phyloP scores from a whole-genome alignment of 2,888 invertebrate genomes.

The Dioctria rufipes region DNA sequence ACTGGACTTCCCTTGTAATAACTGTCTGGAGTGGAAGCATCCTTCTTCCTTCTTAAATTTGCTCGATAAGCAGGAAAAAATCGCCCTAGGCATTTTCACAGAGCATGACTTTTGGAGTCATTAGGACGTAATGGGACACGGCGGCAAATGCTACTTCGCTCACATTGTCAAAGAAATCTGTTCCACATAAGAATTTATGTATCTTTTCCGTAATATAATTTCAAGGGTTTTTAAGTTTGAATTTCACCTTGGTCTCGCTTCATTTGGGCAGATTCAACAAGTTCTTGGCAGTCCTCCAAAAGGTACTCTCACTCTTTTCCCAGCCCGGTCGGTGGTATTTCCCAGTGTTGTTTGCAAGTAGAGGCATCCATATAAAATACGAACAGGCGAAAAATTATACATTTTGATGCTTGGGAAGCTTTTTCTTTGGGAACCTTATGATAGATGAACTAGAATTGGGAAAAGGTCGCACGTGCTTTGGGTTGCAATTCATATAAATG shows the following conservation, averaged over 20 bases:
- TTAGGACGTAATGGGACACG: no score
- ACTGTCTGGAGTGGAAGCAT: no score
- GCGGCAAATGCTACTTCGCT: no score
- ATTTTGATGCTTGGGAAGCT: not conserved
- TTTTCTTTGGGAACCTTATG: slow-evolving; percentile 26
- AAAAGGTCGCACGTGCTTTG: slow-evolving; percentile 3
- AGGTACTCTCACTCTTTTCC: slow-evolving; percentile 24
- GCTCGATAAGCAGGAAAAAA: no score
- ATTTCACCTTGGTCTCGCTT: slow-evolving; percentile 8
- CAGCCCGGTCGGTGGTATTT: not conserved
- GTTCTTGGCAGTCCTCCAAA: slow-evolving; percentile 19
- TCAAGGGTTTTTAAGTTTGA: slow-evolving; percentile 24
- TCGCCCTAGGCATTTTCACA: no score
- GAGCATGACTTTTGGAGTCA: no score
- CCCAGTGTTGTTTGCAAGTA: not conserved
- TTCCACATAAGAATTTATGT: slow-evolving; percentile 13
- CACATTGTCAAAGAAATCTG: slow-evolving; percentile 22
- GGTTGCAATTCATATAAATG: not conserved
- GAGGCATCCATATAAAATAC: not conserved
- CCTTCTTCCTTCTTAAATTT: no score
- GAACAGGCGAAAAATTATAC: not conserved
- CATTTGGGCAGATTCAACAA: slow-evolving; percentile 30
- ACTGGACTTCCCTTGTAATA: no score
- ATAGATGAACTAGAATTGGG: not conserved
- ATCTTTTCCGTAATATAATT: not conserved